A percentile compares a stretch with the other conserved stretches of the same genome.
Evolutionary conservation across 1,140 invertebrate species (phyloP).

Genomic region (Sycophila sp.): DNA sequence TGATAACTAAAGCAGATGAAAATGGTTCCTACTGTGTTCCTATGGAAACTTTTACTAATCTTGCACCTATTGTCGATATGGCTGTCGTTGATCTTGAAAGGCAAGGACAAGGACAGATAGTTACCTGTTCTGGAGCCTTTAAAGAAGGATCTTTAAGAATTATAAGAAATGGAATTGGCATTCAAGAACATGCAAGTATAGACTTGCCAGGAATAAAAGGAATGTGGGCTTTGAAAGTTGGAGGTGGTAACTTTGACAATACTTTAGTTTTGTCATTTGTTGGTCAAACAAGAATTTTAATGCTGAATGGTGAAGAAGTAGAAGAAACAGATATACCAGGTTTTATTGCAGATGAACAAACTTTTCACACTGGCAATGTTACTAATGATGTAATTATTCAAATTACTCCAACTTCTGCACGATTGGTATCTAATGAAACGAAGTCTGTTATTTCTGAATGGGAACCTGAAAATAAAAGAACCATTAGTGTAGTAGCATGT

Average conservation of each 20-base stretch:
- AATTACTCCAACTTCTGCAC: constrained; percentile 78
- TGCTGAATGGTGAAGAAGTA: constrained; percentile 92
- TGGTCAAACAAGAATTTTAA: constrained; percentile 90
- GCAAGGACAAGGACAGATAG: constrained; percentile 97
- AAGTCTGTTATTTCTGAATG: constrained; percentile 81
- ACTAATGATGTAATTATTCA: constrained; percentile 83
- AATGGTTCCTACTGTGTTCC: constrained; percentile 90
- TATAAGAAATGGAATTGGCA: constrained; percentile 97
- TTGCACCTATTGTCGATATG: constrained; percentile 98
- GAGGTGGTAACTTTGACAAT: constrained; percentile 78
- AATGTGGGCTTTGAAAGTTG: constrained; percentile 92
- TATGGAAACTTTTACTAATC: constrained; percentile 96
- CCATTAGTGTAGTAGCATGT: constrained; percentile 89
- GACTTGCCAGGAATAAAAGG: constrained; percentile 97
- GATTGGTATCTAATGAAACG: constrained; percentile 74
- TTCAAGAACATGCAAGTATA: constrained; percentile 97
- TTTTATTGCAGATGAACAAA: constrained; percentile 91
- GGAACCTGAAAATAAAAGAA: constrained; percentile 78
- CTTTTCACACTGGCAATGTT: constrained; percentile 93
- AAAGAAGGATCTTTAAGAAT: constrained; percentile 98
- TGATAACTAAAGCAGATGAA: constrained; percentile 87
- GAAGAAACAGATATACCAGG: constrained; percentile 94
- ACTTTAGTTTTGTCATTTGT: constrained; percentile 94
- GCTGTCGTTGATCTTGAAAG: constrained; percentile 94
- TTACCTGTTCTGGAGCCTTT: constrained; percentile 97